Evolutionary conservation across 1,140 invertebrate species (phyloP).

Genomic region (Adoxophyes honmai): DNA sequence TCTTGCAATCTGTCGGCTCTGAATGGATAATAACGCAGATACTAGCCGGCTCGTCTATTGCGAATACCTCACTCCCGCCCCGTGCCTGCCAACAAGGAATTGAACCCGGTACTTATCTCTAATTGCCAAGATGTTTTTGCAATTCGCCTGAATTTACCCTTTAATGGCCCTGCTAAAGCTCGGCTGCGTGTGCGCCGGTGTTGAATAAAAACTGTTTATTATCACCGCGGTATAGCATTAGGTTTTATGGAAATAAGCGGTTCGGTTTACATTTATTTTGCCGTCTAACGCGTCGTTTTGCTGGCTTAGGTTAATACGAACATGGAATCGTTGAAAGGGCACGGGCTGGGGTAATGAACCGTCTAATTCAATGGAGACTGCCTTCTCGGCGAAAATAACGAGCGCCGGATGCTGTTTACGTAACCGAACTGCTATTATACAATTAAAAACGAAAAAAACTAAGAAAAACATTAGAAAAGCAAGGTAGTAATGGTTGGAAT

Average conservation of each 20-base stretch:
- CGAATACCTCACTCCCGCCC: conserved; percentile 36
- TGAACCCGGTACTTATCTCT: conserved; percentile 39
- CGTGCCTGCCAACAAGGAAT: conserved; percentile 36
- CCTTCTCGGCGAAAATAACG: conserved; percentile 3
- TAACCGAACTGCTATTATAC: too few species aligned
- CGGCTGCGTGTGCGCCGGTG: neutral
- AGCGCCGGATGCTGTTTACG: neutral
- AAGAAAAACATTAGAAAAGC: too few species aligned
- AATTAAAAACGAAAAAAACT: too few species aligned
- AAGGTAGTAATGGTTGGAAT: too few species aligned
- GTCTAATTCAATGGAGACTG: neutral
- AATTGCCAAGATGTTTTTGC: conserved; percentile 44
- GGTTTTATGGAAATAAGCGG: conserved; percentile 10
- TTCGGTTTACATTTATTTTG: conserved; percentile 6
- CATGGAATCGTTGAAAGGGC: neutral
- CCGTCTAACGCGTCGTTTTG: neutral
- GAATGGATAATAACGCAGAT: conserved; percentile 48
- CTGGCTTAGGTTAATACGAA: neutral
- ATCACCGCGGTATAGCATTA: neutral
- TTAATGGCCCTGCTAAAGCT: conserved; percentile 25
- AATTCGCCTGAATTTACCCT: conserved; percentile 29
- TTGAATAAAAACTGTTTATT: neutral
- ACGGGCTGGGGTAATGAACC: neutral
- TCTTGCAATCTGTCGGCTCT: conserved; percentile 47
- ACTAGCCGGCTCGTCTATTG: conserved; percentile 37